Evolutionary conservation across 1,140 invertebrate species (phyloP), one percentile per base, ranked within the genome.

Genomic region (Lasioglossum baleicum): DNA sequence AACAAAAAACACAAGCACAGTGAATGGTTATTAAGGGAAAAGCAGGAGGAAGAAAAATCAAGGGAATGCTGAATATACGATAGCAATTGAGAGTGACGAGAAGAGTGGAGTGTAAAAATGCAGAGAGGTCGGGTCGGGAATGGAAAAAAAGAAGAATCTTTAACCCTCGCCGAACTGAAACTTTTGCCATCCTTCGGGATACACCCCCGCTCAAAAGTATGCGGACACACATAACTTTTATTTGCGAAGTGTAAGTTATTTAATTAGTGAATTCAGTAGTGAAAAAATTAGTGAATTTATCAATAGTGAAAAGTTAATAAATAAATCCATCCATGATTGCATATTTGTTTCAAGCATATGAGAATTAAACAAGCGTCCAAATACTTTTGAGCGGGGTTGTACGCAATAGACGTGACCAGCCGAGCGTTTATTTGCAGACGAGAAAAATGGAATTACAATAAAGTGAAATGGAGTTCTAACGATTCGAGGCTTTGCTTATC

Each of bases 391-490:
- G 5, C 35, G 35, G 35, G 2, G 35, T 1, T 35, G 35, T 88
- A 88, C 83, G 82, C 84, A 82, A 90, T 90, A 88, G 82, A 89
- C 87, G 84, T 83, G 80, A 69, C 72, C 87, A 86, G 75, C 81
- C 58, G 65, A 88, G 83, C 89, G 83, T 90, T 90, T 89, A 88
- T 90, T 89, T 89, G 81, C 84, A 83, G 82, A 86, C 79, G 72
- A 71, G 82, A 90, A 89, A 89, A 88, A 89, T 88, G 86, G 82
- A 88, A 89, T 90, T 88, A 90, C 87, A 87, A 88, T 88, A 84
- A 88, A 89, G 84, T 79, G 74, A 88, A 88, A 88, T 85, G 83
- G 76, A 88, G 83, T 87, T 88, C 80, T 79, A 88, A 89, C 87
- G 82, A 80, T 83, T 71, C 26, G 56, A 35, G 74, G 75, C 67